Base-by-base conservation (phyloP, 2,888 invertebrate species). In the Maniola hyperantus region DNA sequence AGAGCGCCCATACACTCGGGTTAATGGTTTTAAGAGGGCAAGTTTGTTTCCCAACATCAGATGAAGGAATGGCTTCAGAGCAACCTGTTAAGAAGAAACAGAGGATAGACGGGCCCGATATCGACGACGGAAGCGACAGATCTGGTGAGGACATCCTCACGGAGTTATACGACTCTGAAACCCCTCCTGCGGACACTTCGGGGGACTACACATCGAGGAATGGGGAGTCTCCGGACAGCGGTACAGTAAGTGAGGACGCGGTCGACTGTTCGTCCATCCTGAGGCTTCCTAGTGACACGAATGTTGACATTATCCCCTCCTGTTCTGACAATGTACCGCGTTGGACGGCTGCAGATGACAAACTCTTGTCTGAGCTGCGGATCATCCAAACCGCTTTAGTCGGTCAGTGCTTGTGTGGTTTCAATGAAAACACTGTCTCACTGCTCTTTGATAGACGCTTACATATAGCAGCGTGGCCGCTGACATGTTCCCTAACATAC, bases 41-140 rank as follows among this genome's bases (percentile, higher is more conserved):
- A 79, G 86, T 91, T 75, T 83, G 85, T 79, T 93, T 92, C 84
- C 88, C 89, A 84, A 88, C 89, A 85, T 86, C 91, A 84, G 88
- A 92, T 88, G 92, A 91, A 88, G 93, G 89, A 78, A 96, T 96
- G 95, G 95, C 94, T 81, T 95, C 95, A 76, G 96, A 96, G 88
- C 97, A 97, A 90, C 97, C 97, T 74, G 95, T 96, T 77, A 97
- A 96, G 84, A 97, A 97, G 92, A 95, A 97, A 83, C 95, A 96
- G 83, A 94, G 96, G 80, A 95, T 96, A 75, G 95, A 95, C 74
- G 93, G 93, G 8, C 93, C 94, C 10, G 93, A 94, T 71, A 93
- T 93, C 59, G 94, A 94, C 72, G 94, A 94, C 71, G 85, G 83
- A 36, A 87, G 89, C 62, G 92, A 92, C 68, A 89, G 91, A 64